Evolutionary conservation across 2,888 invertebrate species (phyloP).

Genomic region (Drosophila neotestacea): DNA sequence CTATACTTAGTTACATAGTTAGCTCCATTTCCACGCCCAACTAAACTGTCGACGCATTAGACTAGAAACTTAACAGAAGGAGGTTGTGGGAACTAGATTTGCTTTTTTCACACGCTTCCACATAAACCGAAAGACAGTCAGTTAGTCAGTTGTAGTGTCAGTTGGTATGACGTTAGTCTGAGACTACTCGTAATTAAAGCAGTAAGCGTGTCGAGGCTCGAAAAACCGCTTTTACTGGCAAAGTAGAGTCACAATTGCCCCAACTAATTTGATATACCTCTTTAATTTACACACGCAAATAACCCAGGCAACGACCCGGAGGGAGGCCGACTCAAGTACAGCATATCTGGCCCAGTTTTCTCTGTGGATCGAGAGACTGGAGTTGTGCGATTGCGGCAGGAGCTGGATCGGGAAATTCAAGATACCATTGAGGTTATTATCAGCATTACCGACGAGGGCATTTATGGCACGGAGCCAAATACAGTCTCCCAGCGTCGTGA

Average conservation of each 20-base stretch:
- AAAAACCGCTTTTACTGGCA: slow-evolving; percentile 62
- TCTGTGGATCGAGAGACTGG: slow-evolving; percentile 91
- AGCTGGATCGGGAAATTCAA: slow-evolving; percentile 90
- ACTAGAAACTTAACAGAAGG: slow-evolving; percentile 60
- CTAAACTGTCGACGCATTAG: slow-evolving; percentile 57
- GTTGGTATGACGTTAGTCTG: slow-evolving; percentile 60
- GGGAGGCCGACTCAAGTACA: slow-evolving; percentile 90
- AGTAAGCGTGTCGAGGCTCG: slow-evolving; percentile 68
- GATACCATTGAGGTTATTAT: slow-evolving; percentile 91
- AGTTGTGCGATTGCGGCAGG: slow-evolving; percentile 90
- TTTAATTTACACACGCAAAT: slow-evolving; percentile 11
- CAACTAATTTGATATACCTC: slow-evolving; percentile 56
- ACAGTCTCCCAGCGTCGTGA: slow-evolving; percentile 92
- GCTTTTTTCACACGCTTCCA: slow-evolving; percentile 81
- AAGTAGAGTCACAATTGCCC: slow-evolving; percentile 29
- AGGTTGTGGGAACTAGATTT: slow-evolving; percentile 82
- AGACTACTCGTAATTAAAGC: slow-evolving; percentile 71
- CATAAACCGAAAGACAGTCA: slow-evolving; percentile 42
- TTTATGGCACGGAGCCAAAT: slow-evolving; percentile 90
- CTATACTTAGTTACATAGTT: slow-evolving; percentile 25
- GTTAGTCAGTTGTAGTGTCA: slow-evolving; percentile 36
- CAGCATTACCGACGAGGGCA: slow-evolving; percentile 91
- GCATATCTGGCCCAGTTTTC: slow-evolving; percentile 93
- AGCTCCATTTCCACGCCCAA: slow-evolving; percentile 64
- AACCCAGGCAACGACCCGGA: slow-evolving; percentile 90